Base-by-base conservation (phyloP, 2,888 invertebrate species). In the Mechanitis messenoides region DNA sequence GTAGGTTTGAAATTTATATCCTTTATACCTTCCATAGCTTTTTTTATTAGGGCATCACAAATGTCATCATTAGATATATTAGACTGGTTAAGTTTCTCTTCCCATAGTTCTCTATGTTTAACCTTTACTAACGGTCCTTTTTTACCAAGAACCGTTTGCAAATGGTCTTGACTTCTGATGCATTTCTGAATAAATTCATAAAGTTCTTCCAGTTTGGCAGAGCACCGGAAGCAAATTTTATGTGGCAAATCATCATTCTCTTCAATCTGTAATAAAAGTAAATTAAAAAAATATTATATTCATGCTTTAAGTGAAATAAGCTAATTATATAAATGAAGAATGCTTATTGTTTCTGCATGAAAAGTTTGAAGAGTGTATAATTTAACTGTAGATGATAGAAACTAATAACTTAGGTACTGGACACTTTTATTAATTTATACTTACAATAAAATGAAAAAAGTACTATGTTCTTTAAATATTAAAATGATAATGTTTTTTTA, bases 231-330 rank as follows among this genome's bases (percentile, higher is more conserved):
- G 70, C 91, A 91, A 61, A 91, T 88, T 79, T 87, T 91, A 68
- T 90, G 88, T n/a, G 91, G 90, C 2, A 91, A 74, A 47, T 87
- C 85, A 76, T 91, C 91, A 76, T 85, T 84, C 74, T 90, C 90
- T 33, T 80, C 75, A 66, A 91, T 75, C 91, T 91, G 79, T 47
- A 85, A 87, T 63, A 9, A 63, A 38, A 50, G 38, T 38, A 38
- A 4, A 38, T 38, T 6, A 38, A 7, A 38, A 38, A 38, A 6
- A 6, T 6, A 38, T 38, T 6, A 38, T 38, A 38, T 4, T 6
- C 7, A 38, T 38, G 7, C 7, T 38, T 38, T 7, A 38, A 4
- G 4, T 6, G 4, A 38, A 6, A 6, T 38, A 6, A 38, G 7
- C 38, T 38, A 38, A 38, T 38, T 2, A 38, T 6, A 38, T 38